phyloP scores from a whole-genome alignment of 2,888 invertebrate species.

The Nomada hirtipes region DNA sequence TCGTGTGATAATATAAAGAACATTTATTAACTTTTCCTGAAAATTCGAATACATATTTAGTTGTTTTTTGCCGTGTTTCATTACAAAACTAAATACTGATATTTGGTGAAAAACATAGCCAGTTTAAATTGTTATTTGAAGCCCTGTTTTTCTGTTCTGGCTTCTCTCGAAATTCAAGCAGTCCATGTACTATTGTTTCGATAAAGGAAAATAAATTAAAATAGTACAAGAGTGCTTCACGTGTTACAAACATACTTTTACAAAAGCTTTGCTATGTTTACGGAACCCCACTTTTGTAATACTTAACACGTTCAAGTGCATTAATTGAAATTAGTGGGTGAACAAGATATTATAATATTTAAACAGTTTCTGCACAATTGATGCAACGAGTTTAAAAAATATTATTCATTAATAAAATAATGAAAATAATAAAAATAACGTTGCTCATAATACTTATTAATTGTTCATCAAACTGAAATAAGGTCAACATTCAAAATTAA shows the following conservation, averaged over 20 bases:
- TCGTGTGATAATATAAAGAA: too few species aligned
- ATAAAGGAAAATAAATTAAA: neutral
- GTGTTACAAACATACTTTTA: neutral
- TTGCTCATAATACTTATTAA: too few species aligned
- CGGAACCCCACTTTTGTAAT: neutral
- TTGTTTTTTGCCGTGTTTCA: neutral
- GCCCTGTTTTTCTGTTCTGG: neutral
- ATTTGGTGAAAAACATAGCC: neutral
- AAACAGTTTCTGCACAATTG: too few species aligned
- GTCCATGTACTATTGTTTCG: neutral
- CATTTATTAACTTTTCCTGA: too few species aligned
- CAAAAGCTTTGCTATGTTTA: neutral
- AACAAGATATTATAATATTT: too few species aligned
- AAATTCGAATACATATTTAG: too few species aligned
- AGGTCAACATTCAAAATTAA: too few species aligned
- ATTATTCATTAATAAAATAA: too few species aligned
- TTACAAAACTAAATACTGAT: neutral
- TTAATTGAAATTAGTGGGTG: too few species aligned
- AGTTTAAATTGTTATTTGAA: neutral
- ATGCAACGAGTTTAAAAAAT: too few species aligned
- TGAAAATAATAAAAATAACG: too few species aligned
- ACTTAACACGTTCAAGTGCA: neutral
- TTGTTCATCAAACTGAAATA: too few species aligned
- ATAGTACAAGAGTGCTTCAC: neutral
- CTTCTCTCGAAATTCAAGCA: neutral